A percentile compares a stretch with the other conserved stretches of the same genome.
Evolutionary conservation across 2,797 vertebrate genomes (phyloP).

Genomic region (Rhinichthys osculus): DNA sequence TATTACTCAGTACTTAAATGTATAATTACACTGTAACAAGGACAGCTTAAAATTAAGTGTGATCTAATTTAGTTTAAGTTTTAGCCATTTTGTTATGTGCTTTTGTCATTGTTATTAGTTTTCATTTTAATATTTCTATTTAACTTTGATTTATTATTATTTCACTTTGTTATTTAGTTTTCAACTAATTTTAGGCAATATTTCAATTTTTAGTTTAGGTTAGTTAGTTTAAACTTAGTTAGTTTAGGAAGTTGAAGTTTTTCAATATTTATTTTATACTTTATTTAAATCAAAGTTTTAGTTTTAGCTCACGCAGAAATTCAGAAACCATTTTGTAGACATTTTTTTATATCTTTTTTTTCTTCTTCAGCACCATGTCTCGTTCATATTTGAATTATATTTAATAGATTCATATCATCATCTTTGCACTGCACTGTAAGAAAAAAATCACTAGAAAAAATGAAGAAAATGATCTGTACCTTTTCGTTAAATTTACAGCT

Average conservation of each 20-base stretch:
- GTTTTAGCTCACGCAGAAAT: background rate
- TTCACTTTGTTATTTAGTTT: background rate
- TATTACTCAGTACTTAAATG: background rate
- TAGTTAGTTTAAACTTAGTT: too few relatives aligned
- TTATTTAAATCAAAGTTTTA: background rate
- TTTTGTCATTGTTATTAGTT: background rate
- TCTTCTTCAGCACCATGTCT: background rate
- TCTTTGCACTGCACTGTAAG: background rate
- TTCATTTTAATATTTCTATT: background rate
- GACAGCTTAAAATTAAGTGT: too few relatives aligned
- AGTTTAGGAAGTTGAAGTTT: too few relatives aligned
- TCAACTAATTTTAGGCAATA: background rate
- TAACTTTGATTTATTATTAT: background rate
- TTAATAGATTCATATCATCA: background rate
- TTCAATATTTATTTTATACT: conserved; percentile 17
- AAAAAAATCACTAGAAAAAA: too few relatives aligned
- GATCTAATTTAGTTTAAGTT: background rate
- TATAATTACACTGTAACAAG: background rate
- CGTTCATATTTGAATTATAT: background rate
- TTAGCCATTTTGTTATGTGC: background rate
- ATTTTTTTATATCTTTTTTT: background rate
- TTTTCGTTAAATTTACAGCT: background rate
- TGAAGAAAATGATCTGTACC: background rate
- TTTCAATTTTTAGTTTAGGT: too few relatives aligned
- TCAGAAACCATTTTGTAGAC: too few relatives aligned